Percentiles rank a stretch among this genome's conserved stretches.
These are phyloP conservation scores for Molanna angustata DNA, from an alignment of 2,888 invertebrate species.

Conservation along the genomic window DNA sequence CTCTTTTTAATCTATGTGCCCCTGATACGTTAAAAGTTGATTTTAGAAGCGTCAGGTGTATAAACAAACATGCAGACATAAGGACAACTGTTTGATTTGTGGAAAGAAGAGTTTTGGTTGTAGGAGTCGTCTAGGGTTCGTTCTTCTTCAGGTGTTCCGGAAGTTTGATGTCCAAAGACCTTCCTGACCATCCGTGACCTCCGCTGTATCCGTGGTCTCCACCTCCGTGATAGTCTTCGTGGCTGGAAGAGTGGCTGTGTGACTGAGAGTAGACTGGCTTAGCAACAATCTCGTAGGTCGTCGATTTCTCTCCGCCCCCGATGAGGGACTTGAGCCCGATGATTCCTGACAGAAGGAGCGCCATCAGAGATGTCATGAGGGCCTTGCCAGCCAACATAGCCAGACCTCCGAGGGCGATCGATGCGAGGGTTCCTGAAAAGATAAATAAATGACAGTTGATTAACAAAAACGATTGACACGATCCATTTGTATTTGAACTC, in stretches of 20 bases:
- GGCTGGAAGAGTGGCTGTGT: constrained; percentile 58
- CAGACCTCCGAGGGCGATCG: constrained; percentile 70
- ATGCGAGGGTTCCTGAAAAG: constrained; percentile 71
- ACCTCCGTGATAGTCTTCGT: constrained; percentile 57
- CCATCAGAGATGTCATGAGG: constrained; percentile 77
- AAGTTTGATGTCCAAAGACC: constrained; percentile 39
- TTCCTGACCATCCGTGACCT: constrained; percentile 39
- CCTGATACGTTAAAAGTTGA: no score
- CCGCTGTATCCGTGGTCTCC: neutral
- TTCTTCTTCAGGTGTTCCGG: constrained; percentile 32
- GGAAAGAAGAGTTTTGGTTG: no score
- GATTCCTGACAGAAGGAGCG: constrained; percentile 72
- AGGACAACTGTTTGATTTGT: no score
- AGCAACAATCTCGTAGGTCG: constrained; percentile 81
- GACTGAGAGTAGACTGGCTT: constrained; percentile 74
- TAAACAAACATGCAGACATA: no score
- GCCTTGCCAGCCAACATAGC: constrained; percentile 82
- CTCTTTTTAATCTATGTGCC: no score
- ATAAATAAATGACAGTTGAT: no score
- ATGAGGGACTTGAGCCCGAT: constrained; percentile 72
- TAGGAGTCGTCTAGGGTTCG: constrained; percentile 9
- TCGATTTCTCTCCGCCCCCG: constrained; percentile 61
- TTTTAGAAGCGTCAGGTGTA: no score
- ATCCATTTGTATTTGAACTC: no score
- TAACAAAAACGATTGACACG: no score